Evolutionary conservation across 2,888 invertebrate species (phyloP).

Genomic region (Syritta pipiens): DNA sequence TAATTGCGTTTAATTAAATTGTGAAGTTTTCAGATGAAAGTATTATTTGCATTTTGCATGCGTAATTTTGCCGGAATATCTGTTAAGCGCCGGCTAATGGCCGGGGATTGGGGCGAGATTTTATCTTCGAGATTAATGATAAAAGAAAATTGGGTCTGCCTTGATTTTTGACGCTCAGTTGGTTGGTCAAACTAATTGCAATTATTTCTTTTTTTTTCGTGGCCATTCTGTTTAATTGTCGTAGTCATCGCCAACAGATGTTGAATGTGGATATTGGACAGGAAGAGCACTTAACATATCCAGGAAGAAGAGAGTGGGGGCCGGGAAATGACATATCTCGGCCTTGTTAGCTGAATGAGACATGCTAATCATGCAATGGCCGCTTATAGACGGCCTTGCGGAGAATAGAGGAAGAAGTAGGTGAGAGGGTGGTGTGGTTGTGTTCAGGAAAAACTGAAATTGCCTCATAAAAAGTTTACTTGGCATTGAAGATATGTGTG

Average conservation of each 20-base stretch:
- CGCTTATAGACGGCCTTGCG: conserved; percentile 2
- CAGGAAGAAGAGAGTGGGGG: conserved; percentile 25
- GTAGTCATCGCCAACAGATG: too few species aligned
- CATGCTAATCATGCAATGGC: conserved; percentile 45
- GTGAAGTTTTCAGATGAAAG: conserved; percentile 47
- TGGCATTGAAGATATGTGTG: too few species aligned
- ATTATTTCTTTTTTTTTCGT: too few species aligned
- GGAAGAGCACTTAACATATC: conserved; percentile 56
- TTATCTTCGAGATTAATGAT: conserved; percentile 56
- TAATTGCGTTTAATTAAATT: conserved; percentile 59
- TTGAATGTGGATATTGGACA: conserved; percentile 1
- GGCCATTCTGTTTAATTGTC: too few species aligned
- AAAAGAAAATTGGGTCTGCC: conserved; percentile 46
- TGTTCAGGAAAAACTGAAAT: background rate
- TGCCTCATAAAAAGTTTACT: background rate
- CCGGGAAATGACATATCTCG: conserved; percentile 40
- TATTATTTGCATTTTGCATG: conserved; percentile 52
- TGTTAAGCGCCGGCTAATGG: conserved; percentile 51
- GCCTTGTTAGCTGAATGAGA: too few species aligned
- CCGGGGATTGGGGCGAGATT: too few species aligned
- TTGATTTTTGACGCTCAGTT: too few species aligned
- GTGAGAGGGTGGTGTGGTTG: background rate
- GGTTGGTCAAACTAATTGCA: conserved; percentile 49
- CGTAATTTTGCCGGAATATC: conserved; percentile 41
- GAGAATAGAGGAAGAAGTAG: background rate